Percentiles rank a stretch among this genome's conserved stretches.
phyloP scores from a whole-genome alignment of 1,140 invertebrate species.

The Metopolophium dirhodum region DNA sequence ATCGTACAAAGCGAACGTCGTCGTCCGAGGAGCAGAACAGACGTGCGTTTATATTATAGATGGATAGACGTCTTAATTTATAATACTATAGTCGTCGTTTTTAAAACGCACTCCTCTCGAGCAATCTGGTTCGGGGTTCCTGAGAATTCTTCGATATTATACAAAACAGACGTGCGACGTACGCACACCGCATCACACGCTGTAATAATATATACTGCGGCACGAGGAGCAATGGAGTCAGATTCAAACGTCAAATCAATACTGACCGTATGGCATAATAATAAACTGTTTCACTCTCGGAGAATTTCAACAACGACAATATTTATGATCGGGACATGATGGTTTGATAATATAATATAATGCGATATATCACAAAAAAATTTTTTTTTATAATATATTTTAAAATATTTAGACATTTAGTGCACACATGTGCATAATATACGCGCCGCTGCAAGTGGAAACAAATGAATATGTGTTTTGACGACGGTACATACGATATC shows the following conservation, averaged over 20 bases:
- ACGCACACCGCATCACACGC: not conserved
- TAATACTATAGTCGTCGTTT: not conserved
- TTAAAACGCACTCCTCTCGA: not conserved
- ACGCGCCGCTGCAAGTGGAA: not conserved
- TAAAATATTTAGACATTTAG: not conserved
- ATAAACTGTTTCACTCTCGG: not conserved
- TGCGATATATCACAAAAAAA: not conserved
- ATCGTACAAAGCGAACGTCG: not conserved
- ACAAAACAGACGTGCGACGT: not conserved
- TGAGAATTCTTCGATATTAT: not conserved
- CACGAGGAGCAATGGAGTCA: not conserved
- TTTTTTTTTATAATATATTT: not conserved
- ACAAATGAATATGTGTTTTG: not conserved
- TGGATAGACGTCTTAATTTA: not conserved
- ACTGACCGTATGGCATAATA: too few species aligned
- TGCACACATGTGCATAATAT: not conserved
- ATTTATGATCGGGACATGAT: not conserved
- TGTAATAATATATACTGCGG: not conserved
- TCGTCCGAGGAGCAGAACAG: not conserved
- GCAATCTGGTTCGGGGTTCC: not conserved
- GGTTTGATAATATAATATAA: not conserved
- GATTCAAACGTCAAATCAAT: not conserved
- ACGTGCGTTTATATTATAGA: not conserved
- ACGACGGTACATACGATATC: not conserved
- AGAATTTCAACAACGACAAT: not conserved